Conservation (phyloP, 2,797 vertebrate genomes). For the Podarcis siculus region DNA sequence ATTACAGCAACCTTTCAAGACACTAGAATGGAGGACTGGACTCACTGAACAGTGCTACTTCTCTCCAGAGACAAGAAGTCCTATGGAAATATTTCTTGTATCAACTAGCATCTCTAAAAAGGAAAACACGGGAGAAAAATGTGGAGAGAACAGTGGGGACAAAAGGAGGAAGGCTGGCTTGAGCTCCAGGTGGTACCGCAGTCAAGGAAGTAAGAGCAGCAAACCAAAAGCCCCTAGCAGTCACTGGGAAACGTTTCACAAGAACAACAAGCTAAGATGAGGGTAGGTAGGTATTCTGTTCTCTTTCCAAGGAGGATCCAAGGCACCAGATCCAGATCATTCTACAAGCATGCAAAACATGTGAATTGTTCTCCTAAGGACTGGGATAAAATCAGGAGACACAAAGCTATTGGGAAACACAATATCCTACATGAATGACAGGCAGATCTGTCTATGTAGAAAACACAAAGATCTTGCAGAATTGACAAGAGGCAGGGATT, state of each 20-base stretch:
- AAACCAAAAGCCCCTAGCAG: too few species aligned
- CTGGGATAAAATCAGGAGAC: neutral
- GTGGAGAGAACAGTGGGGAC: neutral
- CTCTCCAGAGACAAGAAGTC: neutral
- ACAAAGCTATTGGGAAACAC: neutral
- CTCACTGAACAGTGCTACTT: neutral
- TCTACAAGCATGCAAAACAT: neutral
- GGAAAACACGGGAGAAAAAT: neutral
- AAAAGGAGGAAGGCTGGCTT: neutral
- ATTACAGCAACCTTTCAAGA: neutral
- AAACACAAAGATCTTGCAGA: neutral
- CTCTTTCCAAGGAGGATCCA: neutral
- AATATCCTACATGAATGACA: neutral
- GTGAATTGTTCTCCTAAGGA: neutral
- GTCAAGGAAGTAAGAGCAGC: neutral
- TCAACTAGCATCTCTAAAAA: constrained; percentile 1
- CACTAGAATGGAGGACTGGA: neutral
- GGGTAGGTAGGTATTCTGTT: neutral
- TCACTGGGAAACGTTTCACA: neutral
- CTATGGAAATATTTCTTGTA: neutral
- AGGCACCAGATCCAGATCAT: neutral
- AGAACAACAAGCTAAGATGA: neutral
- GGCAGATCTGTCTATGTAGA: neutral
- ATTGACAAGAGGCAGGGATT: neutral
- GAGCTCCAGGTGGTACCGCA: neutral